Base-by-base conservation (phyloP, 37 sponge, comb jelly and placozoan genomes). In the Ianthella basta region DNA sequence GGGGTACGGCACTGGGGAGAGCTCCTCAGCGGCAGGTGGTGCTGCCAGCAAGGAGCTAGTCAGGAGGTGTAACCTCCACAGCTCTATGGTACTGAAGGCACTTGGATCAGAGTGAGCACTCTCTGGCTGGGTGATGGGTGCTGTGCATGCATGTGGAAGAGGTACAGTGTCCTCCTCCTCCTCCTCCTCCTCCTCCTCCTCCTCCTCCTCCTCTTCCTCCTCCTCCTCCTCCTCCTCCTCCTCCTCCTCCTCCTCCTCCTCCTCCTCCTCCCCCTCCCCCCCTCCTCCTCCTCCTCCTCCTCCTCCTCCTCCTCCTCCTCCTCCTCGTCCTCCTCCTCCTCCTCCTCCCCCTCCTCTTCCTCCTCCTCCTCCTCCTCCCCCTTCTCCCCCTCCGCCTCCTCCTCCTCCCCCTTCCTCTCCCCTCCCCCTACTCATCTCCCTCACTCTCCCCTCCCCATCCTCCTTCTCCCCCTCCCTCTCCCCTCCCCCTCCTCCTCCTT, bases 21-120 rank as follows among this genome's bases (percentile, higher is more conserved):
- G 50, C 50, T 44, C 50, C 50, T 44, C 50, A 8, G 50, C 8
- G 50, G 6, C 50, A 8, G 50, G 50, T 10, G 50, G 50, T 3
- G 3, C 50, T 44, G 50, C 50, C 50, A 44, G 50, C 12, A 64
- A 64, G 44, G 82, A 79, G 16, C 82, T 89, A 39, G 54, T 87
- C 12, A 91, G 88, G 35, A 59, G 94, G 68, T 94, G 94, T 40
- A 94, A 94, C 85, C 84, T 64, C 19, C 94, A 94, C 86, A 94
- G 94, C 81, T 69, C 83, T 61, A 86, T 88, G 85, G 88, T 94
- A 0, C 86, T 94, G 5, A 60, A 86, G 33, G 94, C 91, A 24
- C 32, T 92, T 16, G 35, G 21, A 40, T 38, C 37, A 36, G 78
- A 41, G 78, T 75, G 25, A 41, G 78, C n/a, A n/a, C n/a, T n/a